Conservation (phyloP, 2,888 invertebrate genomes). For the Cataglyphis livida region DNA sequence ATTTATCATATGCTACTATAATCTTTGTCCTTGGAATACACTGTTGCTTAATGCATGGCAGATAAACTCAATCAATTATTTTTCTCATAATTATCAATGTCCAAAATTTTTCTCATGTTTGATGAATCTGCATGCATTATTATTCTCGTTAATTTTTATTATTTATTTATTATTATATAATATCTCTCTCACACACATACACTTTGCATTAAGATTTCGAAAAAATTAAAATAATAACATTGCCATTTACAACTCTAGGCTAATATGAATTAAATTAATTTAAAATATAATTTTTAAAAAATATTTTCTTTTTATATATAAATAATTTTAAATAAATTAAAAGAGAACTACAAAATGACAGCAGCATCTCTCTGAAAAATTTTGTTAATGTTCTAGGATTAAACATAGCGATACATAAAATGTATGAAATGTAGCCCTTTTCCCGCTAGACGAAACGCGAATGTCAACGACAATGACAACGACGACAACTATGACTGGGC, state of each 20-base stretch:
- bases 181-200: not conserved
- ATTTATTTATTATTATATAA: not conserved
- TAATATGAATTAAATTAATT: not conserved
- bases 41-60: not conserved
- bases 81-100: not conserved
- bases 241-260: not conserved
- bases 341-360: not conserved
- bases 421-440: not conserved
- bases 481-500: slow-evolving; percentile 15
- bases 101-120: not conserved
- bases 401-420: slow-evolving; percentile 2
- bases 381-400: not conserved
- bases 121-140: not conserved
- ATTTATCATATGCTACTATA: not conserved
- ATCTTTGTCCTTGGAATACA: slow-evolving; percentile 2
- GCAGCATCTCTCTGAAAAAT: not conserved
- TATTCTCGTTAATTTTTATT: not conserved
- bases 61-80: slow-evolving; percentile 16
- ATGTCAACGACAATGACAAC: slow-evolving; percentile 9
- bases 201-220: too few relatives aligned
- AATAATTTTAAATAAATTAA: not conserved
- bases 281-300: too few relatives aligned
- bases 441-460: slow-evolving; percentile 41
- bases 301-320: too few relatives aligned
- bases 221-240: not conserved